Evolutionary conservation across 2,113 vertebrate species (phyloP).

Genomic region (Onychostruthus taczanowskii): DNA sequence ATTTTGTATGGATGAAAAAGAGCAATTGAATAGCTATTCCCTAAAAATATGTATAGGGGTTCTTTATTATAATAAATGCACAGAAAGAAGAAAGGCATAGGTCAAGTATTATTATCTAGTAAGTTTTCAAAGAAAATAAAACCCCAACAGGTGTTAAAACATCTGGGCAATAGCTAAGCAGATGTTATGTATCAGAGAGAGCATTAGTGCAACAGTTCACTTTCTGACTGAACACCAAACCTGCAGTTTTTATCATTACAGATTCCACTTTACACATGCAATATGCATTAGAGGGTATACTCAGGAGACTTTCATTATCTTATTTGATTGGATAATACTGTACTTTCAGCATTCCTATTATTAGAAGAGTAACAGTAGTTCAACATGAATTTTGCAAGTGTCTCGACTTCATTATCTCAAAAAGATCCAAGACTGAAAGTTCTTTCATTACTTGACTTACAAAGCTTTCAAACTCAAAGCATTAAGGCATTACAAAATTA

Average conservation of each 20-base stretch:
- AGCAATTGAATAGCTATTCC: background rate
- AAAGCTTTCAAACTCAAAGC: background rate
- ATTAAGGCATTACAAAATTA: background rate
- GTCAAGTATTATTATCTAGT: background rate
- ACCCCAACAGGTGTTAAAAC: background rate
- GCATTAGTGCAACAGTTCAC: background rate
- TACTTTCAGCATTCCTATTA: background rate
- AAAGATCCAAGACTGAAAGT: background rate
- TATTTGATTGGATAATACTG: background rate
- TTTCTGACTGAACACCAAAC: background rate
- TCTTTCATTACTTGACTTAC: background rate
- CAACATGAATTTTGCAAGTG: background rate
- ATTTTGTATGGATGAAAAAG: background rate
- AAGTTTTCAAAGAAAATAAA: background rate
- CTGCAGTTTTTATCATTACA: background rate
- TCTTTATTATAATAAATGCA: background rate
- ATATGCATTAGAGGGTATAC: background rate
- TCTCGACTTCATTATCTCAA: background rate
- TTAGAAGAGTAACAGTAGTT: background rate
- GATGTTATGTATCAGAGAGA: background rate
- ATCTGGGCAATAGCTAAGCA: background rate
- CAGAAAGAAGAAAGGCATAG: background rate
- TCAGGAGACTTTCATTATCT: background rate
- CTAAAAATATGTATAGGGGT: background rate
- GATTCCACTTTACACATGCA: background rate